These are phyloP conservation scores for Ophraella communa DNA, from an alignment of 2,888 invertebrate genomes.

Conservation along the genomic window DNA sequence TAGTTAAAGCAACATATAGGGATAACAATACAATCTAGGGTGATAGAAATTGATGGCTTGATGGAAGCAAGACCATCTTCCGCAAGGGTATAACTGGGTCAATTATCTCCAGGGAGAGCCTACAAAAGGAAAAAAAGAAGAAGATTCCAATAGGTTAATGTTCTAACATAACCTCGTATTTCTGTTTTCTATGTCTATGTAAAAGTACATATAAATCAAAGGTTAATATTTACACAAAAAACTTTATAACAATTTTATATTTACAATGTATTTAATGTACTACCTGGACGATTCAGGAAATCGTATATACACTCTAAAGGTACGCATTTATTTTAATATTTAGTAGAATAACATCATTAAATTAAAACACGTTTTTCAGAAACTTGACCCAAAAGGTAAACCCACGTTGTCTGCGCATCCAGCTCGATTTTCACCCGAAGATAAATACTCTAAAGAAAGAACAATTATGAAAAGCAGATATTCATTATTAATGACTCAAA, in stretches of 20 bases:
- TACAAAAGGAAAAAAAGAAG: too few relatives aligned
- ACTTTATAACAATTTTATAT: not conserved
- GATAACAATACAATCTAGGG: too few relatives aligned
- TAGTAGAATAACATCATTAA: not conserved
- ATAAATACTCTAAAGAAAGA: conserved; percentile 19
- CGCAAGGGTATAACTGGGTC: too few relatives aligned
- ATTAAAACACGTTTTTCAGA: not conserved
- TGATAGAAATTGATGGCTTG: too few relatives aligned
- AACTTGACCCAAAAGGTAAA: not conserved
- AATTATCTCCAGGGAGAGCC: too few relatives aligned
- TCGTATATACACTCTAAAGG: not conserved
- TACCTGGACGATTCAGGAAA: not conserved
- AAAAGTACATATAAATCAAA: not conserved
- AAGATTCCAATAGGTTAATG: too few relatives aligned
- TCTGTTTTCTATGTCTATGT: too few relatives aligned
- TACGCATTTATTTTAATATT: not conserved
- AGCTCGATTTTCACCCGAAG: conserved; percentile 21
- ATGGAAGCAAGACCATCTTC: too few relatives aligned
- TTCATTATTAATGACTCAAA: conserved; percentile 12
- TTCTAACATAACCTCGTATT: too few relatives aligned
- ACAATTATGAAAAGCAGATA: conserved; percentile 16
- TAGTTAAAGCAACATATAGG: too few relatives aligned
- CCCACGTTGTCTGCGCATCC: not conserved
- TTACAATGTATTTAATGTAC: not conserved
- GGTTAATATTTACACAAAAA: not conserved